Conservation (phyloP, 2,113 vertebrate species). For the Cygnus buccinator region DNA sequence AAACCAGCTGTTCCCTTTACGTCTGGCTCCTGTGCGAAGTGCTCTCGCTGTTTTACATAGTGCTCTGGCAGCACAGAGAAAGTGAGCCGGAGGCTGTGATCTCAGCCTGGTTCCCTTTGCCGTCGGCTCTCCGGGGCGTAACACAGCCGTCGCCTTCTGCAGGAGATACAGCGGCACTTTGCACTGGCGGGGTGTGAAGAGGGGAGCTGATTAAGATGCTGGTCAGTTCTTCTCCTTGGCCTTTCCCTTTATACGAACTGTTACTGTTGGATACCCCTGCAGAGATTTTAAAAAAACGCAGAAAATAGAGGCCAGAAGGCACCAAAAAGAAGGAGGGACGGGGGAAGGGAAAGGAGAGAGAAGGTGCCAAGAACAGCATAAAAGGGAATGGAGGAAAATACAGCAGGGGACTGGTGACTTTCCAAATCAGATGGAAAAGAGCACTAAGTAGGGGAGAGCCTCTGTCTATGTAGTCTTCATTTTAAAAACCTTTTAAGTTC, state of each 20-base stretch:
- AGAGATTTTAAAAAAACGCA: neutral
- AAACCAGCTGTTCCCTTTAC: constrained; percentile 33
- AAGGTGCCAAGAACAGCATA: constrained; percentile 48
- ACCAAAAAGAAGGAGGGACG: neutral
- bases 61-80: constrained; percentile 4
- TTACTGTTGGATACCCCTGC: constrained; percentile 53
- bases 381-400: constrained; percentile 12
- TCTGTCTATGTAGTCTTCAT: neutral
- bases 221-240: constrained; percentile 13
- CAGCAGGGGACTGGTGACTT: neutral
- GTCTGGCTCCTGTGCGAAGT: constrained; percentile 6
- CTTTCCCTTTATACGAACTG: constrained; percentile 47
- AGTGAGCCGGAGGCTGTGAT: neutral
- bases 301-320: constrained; percentile 50
- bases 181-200: neutral
- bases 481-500: neutral
- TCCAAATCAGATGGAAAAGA: neutral
- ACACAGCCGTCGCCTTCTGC: neutral
- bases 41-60: constrained; percentile 29
- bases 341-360: neutral
- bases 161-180: neutral
- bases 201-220: constrained; percentile 38
- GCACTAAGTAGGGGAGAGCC: neutral
- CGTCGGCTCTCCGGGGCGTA: neutral
- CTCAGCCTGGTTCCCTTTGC: neutral